A percentile compares a stretch with the other conserved stretches of the same genome.
These are phyloP conservation scores for Orthosia gothica DNA, from an alignment of 2,888 invertebrate species.

Conservation along the genomic window DNA sequence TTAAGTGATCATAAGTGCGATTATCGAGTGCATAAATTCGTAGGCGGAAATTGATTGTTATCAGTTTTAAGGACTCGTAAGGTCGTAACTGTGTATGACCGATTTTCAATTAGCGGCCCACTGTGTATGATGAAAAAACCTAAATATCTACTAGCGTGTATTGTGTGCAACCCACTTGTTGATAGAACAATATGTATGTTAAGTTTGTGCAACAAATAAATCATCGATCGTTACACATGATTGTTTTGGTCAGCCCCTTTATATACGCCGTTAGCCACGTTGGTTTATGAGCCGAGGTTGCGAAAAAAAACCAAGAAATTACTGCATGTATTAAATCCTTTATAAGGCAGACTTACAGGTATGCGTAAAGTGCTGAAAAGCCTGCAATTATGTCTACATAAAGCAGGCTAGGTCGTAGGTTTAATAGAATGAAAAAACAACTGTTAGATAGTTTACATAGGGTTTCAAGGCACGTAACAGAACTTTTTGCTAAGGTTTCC, in stretches of 20 bases:
- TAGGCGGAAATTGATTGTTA: constrained; percentile 54
- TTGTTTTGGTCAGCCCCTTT: constrained; percentile 49
- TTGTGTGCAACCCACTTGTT: constrained; percentile 51
- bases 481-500: neutral
- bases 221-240: constrained; percentile 56
- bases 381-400: neutral
- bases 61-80: constrained; percentile 17
- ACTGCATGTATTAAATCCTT: neutral
- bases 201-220: constrained; percentile 59
- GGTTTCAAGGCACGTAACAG: neutral
- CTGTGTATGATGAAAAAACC: constrained; percentile 31
- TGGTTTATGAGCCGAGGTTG: constrained; percentile 43
- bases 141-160: constrained; percentile 13
- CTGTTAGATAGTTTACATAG: neutral
- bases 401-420: too few relatives aligned
- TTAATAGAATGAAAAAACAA: neutral
- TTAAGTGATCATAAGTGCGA: constrained; percentile 17
- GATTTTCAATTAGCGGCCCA: constrained; percentile 35
- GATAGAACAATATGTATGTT: constrained; percentile 53
- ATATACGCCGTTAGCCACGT: constrained; percentile 48
- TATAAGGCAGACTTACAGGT: neutral
- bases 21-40: neutral
- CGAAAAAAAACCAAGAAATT: constrained; percentile 13
- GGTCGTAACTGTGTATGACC: constrained; percentile 7
- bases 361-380: neutral